Base-by-base conservation (phyloP, 1,140 invertebrate species). In the Papilio xuthus region DNA sequence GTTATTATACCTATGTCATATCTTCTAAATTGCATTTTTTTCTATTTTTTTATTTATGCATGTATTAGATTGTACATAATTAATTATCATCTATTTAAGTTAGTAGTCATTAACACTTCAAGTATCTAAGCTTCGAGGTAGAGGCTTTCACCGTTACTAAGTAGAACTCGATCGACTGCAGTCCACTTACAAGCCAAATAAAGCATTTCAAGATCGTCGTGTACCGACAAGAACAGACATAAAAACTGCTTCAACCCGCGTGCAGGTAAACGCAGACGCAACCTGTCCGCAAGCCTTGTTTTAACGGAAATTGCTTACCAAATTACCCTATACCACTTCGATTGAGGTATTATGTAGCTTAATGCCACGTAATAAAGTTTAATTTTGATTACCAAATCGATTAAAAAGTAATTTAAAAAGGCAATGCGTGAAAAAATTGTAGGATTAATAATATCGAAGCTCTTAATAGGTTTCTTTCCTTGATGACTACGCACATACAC, bases 281-380 rank as follows among this genome's bases (percentile, higher is more conserved):
- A 88, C 88, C 84, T 87, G 87, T 87, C 86, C 74, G 69, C 50
- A 56, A 80, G 80, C 72, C 83, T 89, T 86, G 81, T 88, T 88
- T 89, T 86, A 87, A 85, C 82, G 82, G 82, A 89, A 87, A 92
- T 89, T 88, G 83, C 84, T 86, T 84, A 85, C 86, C 84, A 90
- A 90, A 92, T 90, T 87, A 88, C 84, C 79, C 74, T 74, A 41
- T 77, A 78, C 15, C 42, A 20, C 56, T 77, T 47, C 77, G 81
- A 83, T 70, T 63, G 63, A 82, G 77, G 75, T n/a, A 41, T 72
- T 72, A 42, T 72, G 47, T 72, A 47, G 60, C 60, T 63, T 63
- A 63, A 15, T 10, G 60, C 26, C 10, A 28, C 0, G 60, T 26
- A 63, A 28, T 63, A 63, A 28, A 63, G 60, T 28, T 63, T 28